Evolutionary conservation across 2,113 vertebrate species (phyloP).

Genomic region (Tragelaphus buxtoni): DNA sequence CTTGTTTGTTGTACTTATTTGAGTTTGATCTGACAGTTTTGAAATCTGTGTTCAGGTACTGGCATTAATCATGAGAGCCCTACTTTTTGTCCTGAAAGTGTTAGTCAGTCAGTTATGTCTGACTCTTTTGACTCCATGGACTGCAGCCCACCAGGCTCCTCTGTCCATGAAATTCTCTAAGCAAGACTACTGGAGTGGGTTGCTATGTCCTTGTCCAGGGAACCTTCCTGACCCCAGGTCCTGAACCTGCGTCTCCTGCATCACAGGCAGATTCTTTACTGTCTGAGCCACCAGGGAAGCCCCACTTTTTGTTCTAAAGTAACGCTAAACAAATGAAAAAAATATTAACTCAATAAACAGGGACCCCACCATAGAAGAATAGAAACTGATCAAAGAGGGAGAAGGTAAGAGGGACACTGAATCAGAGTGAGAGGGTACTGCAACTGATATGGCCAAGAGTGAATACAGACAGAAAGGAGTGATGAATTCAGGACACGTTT

Average conservation of each 20-base stretch:
- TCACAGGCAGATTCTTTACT: neutral
- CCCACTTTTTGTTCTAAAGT: neutral
- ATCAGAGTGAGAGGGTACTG: neutral
- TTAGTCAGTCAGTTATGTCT: neutral
- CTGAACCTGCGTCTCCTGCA: neutral
- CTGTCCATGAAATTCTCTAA: neutral
- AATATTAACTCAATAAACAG: neutral
- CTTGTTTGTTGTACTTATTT: slow-evolving; percentile 6
- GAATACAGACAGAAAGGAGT: no score
- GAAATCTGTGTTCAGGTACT: neutral
- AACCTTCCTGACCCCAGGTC: neutral
- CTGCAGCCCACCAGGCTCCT: neutral
- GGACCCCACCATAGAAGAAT: neutral
- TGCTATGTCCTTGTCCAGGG: neutral
- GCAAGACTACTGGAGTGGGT: neutral
- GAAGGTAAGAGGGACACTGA: neutral
- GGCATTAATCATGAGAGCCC: neutral
- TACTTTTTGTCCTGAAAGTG: neutral
- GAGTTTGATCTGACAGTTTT: slow-evolving; percentile 43
- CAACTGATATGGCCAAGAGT: neutral
- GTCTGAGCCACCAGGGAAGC: neutral
- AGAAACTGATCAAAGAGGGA: neutral
- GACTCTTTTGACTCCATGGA: neutral
- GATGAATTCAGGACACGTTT: neutral
- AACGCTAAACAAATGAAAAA: neutral